Base-by-base conservation (phyloP, 1,140 invertebrate species). In the Trichonephila clavata region DNA sequence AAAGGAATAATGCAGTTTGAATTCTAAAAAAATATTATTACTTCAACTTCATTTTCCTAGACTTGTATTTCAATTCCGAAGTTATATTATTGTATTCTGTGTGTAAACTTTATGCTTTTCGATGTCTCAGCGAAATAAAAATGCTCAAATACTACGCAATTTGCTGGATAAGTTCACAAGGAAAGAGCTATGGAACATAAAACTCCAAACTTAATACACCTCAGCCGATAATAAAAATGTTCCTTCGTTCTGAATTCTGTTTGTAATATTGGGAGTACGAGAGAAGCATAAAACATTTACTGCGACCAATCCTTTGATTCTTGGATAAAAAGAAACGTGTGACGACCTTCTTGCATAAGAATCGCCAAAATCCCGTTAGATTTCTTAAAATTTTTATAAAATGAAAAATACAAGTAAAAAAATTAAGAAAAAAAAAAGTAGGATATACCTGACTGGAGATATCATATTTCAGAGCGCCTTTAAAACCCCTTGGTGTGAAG, bases 221-320 rank as follows among this genome's bases (percentile, higher is more conserved):
- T 18, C 71, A 16, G 27, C 13, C 13, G 27, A 32, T 27, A 32
- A 13, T 77, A 39, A 77, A 77, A 77, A 77, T 39, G 27, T 18
- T 77, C 18, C 6, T 18, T 14, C 21, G 16, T 59, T 84, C 60
- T 84, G 24, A 60, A 24, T 84, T 84, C 83, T 14, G 39, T 60
- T 59, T 27, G 14, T 57, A 21, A 60, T n/a, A 59, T 16, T 59
- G 21, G 21, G n/a, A 84, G 50, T 10, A 39, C n/a, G 27, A 27
- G 8, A 59, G 50, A 84, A 60, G 16, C 83, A 84, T 84, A 84
- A 84, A 84, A 84, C 50, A 84, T 84, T 84, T 84, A 84, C 83
- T 32, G 71, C 71, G 57, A 59, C 83, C 57, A 59, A 13, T 84
- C 50, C 13, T 18, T 84, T 59, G 21, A 18, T 59, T 59, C 50